Base-by-base conservation (phyloP, 1,140 invertebrate genomes). In the Brachionus calyciflorus region DNA sequence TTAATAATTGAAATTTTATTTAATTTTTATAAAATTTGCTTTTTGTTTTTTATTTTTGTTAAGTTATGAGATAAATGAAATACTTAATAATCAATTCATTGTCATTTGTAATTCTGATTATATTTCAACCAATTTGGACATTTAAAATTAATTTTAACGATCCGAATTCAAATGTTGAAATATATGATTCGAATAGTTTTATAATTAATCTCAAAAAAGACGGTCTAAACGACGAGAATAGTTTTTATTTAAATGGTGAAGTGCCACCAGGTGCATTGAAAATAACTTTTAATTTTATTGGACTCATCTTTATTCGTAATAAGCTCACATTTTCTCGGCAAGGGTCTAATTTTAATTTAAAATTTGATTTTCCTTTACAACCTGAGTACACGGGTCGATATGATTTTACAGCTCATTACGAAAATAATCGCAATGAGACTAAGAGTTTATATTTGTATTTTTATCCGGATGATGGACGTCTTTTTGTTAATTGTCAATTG, bases 391-490 rank as follows among this genome's bases (percentile, higher is more conserved):
- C 69, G 7, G 69, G 69, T 19, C n/a, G 28, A 10, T 73, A 73
- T 41, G 21, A 37, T 24, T 73, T 37, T 21, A 51, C 12, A 12
- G 26, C 69, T 6, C 12, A 5, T 17, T 17, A 49, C 1, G n/a
- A 9, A n/a, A 30, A 73, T 30, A 46, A 28, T 28, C 14, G 2
- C 9, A 46, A 10, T 24, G 24, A 73, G 51, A 49, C 26, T 1
- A 24, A 40, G 1, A 26, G 19, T 12, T 73, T 44, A 46, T 73
- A 73, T n/a, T 51, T 73, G 10, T 73, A 73, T 41, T 73, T 73
- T 40, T 73, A 73, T 55, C 69, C 69, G 14, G 69, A 41, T 17
- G 51, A 73, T 55, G 69, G 69, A 51, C 30, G 19, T 7, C 30
- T 73, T n/a, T 53, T 73, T 26, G 19, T 51, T 3, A 73, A 73